Evolutionary conservation across 1,140 invertebrate species (phyloP).

Genomic region (Chironomus striatipennis): DNA sequence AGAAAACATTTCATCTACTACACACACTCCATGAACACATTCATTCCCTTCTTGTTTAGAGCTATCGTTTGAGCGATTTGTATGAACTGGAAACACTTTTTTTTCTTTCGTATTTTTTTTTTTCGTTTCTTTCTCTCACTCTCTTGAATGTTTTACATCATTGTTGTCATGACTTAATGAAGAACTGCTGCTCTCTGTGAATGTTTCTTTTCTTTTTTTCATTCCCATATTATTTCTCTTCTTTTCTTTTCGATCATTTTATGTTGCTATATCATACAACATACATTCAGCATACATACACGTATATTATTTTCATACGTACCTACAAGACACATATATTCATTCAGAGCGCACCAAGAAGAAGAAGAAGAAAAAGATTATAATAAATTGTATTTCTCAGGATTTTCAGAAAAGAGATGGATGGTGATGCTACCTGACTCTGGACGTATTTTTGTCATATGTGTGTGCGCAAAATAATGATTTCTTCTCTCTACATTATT

Average conservation of each 20-base stretch:
- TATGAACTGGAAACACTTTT: too few species aligned
- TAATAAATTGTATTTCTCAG: conserved; percentile 20
- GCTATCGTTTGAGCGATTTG: too few species aligned
- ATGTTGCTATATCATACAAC: background rate
- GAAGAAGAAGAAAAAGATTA: conserved; percentile 10
- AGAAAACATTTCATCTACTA: background rate
- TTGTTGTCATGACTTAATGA: background rate
- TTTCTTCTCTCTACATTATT: background rate
- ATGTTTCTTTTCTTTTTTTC: too few species aligned
- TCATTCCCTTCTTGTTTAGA: too few species aligned
- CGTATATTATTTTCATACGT: too few species aligned
- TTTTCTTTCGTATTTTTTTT: too few species aligned
- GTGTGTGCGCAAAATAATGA: conserved; percentile 18
- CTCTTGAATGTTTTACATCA: background rate
- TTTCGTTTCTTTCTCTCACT: too few species aligned
- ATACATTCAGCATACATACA: too few species aligned
- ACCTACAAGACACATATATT: background rate
- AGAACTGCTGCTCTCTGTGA: too few species aligned
- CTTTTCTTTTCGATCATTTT: background rate
- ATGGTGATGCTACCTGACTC: conserved; percentile 20
- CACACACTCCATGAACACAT: background rate
- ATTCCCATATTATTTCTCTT: background rate
- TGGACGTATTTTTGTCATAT: conserved; percentile 6
- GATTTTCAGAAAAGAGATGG: conserved; percentile 19
- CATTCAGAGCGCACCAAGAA: background rate